Evolutionary conservation across 2,113 vertebrate genomes (phyloP), one percentile per base, ranked within the genome.

Genomic region (Cathartes aura): DNA sequence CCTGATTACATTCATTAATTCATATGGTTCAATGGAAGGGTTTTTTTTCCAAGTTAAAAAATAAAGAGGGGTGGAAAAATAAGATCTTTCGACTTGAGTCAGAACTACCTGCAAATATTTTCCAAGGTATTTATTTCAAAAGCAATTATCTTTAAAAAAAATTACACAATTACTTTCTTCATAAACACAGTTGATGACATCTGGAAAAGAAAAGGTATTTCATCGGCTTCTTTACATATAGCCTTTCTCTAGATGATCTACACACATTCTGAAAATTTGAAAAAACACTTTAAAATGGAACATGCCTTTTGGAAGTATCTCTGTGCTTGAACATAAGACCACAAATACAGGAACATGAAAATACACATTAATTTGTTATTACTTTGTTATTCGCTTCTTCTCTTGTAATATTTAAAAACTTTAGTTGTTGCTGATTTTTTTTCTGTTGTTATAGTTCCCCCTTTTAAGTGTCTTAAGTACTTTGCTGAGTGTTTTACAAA

Each of bases 1-100:
- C 82, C 94, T 91, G 86, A 94, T 93, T 78, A 70, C 59, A 64
- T 95, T 75, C 87, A 73, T 96, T 32, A 85, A 82, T 80, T 72
- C 30, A 53, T 58, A 38, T 5, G 26, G n/a, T 78, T 93, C 60
- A 73, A 23, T 22, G 27, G 38, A 42, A 43, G 4, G 10, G 9
- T 42, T 62, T 59, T 72, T 84, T 67, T 63, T 53, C 47, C 6
- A 2, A 30, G 62, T 68, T 89, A 70, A 82, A 87, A 83, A 76
- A 63, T 47, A 50, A 50, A 71, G 42, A 82, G 40, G 19, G 43
- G 29, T 30, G 53, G 60, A 63, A 78, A 93, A 96, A 71, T 43
- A 81, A 82, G 67, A 34, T 82, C 42, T 89, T 94, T 82, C 1
- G 1, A 43, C 72, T 53, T 81, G 89, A 87, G 72, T 87, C 93